Conservation (phyloP, 2,113 vertebrate genomes). For the Archilochus colubris region DNA sequence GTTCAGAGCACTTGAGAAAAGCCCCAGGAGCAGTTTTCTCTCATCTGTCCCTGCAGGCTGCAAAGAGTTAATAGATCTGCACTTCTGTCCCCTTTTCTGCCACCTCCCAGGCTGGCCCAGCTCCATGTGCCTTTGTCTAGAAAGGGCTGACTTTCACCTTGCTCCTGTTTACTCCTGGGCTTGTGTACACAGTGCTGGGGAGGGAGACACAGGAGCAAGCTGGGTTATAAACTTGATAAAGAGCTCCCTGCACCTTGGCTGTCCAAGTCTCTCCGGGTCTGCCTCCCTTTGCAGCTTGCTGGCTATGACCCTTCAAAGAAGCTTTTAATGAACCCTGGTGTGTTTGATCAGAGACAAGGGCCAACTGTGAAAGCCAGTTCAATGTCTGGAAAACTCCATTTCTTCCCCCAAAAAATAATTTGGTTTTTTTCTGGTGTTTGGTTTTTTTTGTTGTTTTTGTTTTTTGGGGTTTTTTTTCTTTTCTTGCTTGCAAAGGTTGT, state of each 20-base stretch:
- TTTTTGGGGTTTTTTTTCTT: background rate
- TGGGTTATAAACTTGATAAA: background rate
- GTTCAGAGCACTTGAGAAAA: background rate
- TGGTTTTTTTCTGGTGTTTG: background rate
- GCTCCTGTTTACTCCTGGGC: conserved; percentile 36
- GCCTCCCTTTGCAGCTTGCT: background rate
- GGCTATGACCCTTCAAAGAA: background rate
- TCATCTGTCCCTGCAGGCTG: background rate
- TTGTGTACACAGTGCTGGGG: conserved; percentile 46
- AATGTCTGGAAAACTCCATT: background rate
- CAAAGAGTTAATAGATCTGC: conserved; percentile 9
- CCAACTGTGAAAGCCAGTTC: background rate
- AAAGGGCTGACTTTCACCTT: conserved; percentile 59
- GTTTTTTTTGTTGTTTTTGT: no score
- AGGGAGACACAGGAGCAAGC: background rate
- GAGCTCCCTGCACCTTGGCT: background rate
- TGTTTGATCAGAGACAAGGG: background rate
- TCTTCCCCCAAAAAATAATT: background rate
- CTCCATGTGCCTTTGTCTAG: conserved; percentile 25
- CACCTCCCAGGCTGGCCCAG: conserved; percentile 19
- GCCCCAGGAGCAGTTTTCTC: background rate
- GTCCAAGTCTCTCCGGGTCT: background rate
- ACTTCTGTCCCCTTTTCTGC: background rate
- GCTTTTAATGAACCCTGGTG: background rate
- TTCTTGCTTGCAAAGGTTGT: background rate